phyloP scores from a whole-genome alignment of 2,888 invertebrate genomes.

The Drosophila helvetica region DNA sequence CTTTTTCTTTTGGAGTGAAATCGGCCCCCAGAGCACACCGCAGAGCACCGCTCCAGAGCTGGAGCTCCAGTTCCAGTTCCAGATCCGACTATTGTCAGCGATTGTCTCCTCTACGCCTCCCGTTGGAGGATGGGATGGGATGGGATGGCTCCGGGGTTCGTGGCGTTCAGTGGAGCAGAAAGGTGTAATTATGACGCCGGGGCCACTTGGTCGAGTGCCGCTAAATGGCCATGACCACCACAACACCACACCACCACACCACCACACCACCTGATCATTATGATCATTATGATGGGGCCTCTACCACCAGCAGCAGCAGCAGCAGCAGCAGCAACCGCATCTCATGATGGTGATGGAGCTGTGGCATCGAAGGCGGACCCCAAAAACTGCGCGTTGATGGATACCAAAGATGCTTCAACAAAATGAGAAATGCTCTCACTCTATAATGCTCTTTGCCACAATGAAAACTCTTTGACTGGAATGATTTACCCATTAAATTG shows the following conservation, averaged over 20 bases:
- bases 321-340: background rate
- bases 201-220: constrained; percentile 12
- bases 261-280: constrained; percentile 35
- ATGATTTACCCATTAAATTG: background rate
- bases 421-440: background rate
- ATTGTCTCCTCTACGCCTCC: constrained; percentile 7
- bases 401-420: background rate
- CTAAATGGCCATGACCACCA: constrained; percentile 32
- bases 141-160: constrained; percentile 8
- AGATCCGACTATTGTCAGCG: background rate
- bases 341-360: constrained; percentile 10
- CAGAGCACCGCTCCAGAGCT: background rate
- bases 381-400: constrained; percentile 1
- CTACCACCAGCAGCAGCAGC: constrained; percentile 4
- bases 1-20: constrained; percentile 15
- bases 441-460: background rate
- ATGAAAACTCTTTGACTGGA: constrained; percentile 18
- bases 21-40: background rate
- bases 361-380: constrained; percentile 5
- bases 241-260: constrained; percentile 4
- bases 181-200: constrained; percentile 39
- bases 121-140: constrained; percentile 6
- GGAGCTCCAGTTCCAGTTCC: background rate
- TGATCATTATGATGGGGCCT: constrained; percentile 22
- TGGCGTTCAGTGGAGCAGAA: constrained; percentile 15